Percentiles rank a stretch among this genome's conserved stretches.
These are phyloP conservation scores for Myathropa florea DNA, from an alignment of 2,888 invertebrate genomes.

Conservation along the genomic window DNA sequence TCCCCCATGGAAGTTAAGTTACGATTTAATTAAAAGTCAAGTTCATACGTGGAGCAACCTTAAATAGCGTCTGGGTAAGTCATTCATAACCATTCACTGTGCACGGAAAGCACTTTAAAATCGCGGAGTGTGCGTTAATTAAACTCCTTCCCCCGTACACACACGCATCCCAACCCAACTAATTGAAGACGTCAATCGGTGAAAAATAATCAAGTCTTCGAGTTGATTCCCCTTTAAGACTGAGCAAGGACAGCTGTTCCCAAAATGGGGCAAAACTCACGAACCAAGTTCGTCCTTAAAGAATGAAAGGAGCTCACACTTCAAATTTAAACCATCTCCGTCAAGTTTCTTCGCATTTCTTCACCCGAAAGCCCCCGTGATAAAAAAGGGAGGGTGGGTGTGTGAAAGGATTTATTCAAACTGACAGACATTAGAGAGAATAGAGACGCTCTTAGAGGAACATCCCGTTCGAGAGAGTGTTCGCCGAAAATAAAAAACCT, in stretches of 20 bases:
- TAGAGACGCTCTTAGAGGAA: constrained; percentile 4
- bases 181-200: not conserved
- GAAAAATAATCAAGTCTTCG: not conserved
- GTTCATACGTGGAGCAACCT: no score
- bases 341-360: not conserved
- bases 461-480: not conserved
- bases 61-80: no score
- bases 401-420: constrained; percentile 21
- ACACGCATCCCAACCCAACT: not conserved
- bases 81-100: no score
- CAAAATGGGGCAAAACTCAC: not conserved
- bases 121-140: not conserved
- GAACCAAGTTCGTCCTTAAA: not conserved
- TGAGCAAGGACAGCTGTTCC: not conserved
- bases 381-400: not conserved
- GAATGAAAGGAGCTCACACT: not conserved
- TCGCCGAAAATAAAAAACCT: not conserved
- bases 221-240: not conserved
- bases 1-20: no score
- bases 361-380: not conserved
- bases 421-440: constrained; percentile 1
- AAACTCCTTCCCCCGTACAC: not conserved
- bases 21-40: no score
- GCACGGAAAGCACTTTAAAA: no score
- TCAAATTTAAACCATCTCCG: not conserved